phyloP scores from a whole-genome alignment of 2,888 invertebrate genomes.

The Oeneis ivallda region DNA sequence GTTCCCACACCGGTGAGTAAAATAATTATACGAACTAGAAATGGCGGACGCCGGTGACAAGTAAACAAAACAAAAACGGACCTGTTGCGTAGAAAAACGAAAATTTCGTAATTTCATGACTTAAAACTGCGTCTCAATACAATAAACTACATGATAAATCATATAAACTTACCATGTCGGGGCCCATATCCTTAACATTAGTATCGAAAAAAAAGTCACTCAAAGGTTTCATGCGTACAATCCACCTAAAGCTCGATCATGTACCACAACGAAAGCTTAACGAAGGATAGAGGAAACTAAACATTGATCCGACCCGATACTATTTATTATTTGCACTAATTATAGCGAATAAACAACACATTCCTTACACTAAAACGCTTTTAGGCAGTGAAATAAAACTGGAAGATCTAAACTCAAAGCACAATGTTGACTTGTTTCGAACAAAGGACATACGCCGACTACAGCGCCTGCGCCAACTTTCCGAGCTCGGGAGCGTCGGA shows the following conservation, averaged over 20 bases:
- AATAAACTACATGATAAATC: constrained; percentile 49
- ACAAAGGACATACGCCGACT: constrained; percentile 80
- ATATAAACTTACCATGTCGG: constrained; percentile 86
- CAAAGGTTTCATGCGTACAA: constrained; percentile 85
- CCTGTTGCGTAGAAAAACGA: constrained; percentile 79
- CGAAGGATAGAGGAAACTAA: constrained; percentile 54
- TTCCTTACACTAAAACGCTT: constrained; percentile 61
- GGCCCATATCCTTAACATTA: constrained; percentile 91
- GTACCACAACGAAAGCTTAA: constrained; percentile 65
- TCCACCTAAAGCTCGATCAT: constrained; percentile 73
- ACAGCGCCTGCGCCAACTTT: constrained; percentile 79
- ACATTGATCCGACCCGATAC: constrained; percentile 54
- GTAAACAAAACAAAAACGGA: constrained; percentile 83
- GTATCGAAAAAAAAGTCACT: constrained; percentile 85
- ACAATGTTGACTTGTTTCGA: constrained; percentile 81
- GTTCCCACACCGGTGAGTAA: constrained; percentile 71
- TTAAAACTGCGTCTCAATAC: constrained; percentile 58
- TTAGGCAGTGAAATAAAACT: constrained; percentile 55
- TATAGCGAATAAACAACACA: constrained; percentile 53
- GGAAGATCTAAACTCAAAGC: constrained; percentile 69
- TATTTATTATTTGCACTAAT: constrained; percentile 50
- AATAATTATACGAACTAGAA: constrained; percentile 69
- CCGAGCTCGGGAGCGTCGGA: constrained; percentile 68
- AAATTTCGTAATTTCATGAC: constrained; percentile 66
- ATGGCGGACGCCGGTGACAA: constrained; percentile 84